Base-by-base conservation (phyloP, 2,797 vertebrate species). In the Acomys russatus region DNA sequence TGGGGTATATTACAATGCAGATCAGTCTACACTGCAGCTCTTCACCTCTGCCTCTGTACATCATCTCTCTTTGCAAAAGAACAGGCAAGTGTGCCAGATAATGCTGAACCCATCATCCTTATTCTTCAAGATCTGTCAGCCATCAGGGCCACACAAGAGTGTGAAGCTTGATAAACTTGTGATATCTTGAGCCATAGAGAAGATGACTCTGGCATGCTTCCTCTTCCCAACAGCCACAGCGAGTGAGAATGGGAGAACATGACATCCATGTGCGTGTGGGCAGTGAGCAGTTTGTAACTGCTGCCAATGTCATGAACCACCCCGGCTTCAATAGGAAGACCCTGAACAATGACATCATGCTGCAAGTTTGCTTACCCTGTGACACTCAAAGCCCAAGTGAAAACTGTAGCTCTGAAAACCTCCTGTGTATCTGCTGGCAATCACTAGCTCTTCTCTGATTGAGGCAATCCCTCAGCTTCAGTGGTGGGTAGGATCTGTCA, bases 371-470 rank as follows among this genome's bases (percentile, higher is more conserved):
- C 97, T 92, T 90, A 84, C 0, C 91, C 98, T 0, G 99, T 98
- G 12, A 20, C n/a, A 71, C 85, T 99, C 56, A 99, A 97, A 79
- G 61, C 28, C 89, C 97, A 97, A 0, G 98, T 99, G 56, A 17
- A 97, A 1, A 70, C 98, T 18, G 98, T 99, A 54, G 9, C 98
- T 66, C 98, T 99, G 95, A 99, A 99, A 96, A 97, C 96, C 4
- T 79, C 98, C 97, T 99, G 99, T n/a, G 98, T 98, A 2, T 0
- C 96, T 0, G 76, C 98, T 0, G 99, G 99, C n/a, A 98, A 98
- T n/a, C 1, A 71, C 33, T 99, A 99, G 83, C 98, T 99, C 97
- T 98, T 99, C 97, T 99, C 99, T 1, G 99, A 99, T 93, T 99
- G 99, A 99, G 99, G 99, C 92, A 99, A 99, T 98, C 96, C 25